These are phyloP conservation scores for Dicrurus megarhynchus DNA, from an alignment of 2,113 vertebrate genomes.

Conservation along the genomic window DNA sequence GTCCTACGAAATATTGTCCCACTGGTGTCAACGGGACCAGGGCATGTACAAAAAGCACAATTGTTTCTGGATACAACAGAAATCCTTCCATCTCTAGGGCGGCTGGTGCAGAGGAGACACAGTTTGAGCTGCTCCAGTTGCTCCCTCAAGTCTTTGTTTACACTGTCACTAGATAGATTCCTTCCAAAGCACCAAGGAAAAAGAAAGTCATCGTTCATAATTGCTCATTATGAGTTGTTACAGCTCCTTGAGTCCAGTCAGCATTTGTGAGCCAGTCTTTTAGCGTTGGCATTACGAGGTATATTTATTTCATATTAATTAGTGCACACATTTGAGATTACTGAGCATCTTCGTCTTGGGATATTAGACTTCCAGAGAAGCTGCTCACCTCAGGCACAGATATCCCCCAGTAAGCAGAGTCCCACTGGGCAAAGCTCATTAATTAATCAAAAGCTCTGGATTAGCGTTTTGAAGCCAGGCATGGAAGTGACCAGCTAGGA, in stretches of 20 bases:
- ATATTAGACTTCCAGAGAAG: slow-evolving; percentile 27
- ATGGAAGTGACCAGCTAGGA: slow-evolving; percentile 11
- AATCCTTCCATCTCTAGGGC: neutral
- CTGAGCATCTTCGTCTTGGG: neutral
- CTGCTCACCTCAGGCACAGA: slow-evolving; percentile 1
- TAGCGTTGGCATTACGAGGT: neutral
- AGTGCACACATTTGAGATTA: neutral
- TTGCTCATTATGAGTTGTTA: neutral
- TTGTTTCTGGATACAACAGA: neutral
- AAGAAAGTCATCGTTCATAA: neutral
- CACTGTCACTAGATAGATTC: neutral
- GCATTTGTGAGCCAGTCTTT: neutral
- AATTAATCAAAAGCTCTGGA: slow-evolving; percentile 58
- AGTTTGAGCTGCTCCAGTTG: neutral
- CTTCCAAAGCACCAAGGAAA: neutral
- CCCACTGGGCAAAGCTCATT: slow-evolving; percentile 56
- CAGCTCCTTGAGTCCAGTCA: slow-evolving; percentile 5
- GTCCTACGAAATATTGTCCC: neutral
- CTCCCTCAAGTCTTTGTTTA: neutral
- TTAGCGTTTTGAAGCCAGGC: slow-evolving; percentile 22
- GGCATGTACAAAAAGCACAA: neutral
- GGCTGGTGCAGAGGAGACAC: neutral
- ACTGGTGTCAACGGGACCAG: neutral
- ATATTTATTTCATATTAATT: slow-evolving; percentile 36
- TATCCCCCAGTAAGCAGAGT: slow-evolving; percentile 10